A percentile compares a stretch with the other conserved stretches of the same genome.
These are phyloP conservation scores for Aegypius monachus DNA, from an alignment of 2,113 vertebrate genomes.

Conservation along the genomic window DNA sequence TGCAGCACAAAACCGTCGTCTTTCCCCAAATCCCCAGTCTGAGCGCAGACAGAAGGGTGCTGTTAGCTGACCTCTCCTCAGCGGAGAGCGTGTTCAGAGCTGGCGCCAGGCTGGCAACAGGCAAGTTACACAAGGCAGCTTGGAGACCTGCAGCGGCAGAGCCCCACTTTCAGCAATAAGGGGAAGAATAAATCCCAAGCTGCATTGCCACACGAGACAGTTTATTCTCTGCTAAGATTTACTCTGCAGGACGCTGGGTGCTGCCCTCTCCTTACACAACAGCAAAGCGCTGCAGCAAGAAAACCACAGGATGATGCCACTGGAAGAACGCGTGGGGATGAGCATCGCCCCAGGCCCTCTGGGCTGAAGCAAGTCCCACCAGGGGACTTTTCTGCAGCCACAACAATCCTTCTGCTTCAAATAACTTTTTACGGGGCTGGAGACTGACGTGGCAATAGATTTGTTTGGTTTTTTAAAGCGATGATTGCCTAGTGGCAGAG, in stretches of 20 bases:
- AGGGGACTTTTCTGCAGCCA: neutral
- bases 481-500: neutral
- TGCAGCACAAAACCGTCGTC: neutral
- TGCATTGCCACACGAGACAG: neutral
- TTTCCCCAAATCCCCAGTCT: too few relatives aligned
- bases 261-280: neutral
- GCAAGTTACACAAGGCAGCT: too few relatives aligned
- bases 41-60: rapidly evolving
- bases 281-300: neutral
- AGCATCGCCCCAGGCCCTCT: neutral
- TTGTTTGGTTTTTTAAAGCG: neutral
- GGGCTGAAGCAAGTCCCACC: neutral
- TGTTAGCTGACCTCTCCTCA: too few relatives aligned
- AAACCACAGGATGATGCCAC: neutral
- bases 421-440: rapidly evolving
- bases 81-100: neutral
- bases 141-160: neutral
- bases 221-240: too few relatives aligned
- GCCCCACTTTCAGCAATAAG: neutral
- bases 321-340: neutral
- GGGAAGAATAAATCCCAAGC: neutral
- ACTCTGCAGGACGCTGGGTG: rapidly evolving
- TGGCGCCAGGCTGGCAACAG: neutral
- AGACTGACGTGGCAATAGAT: rapidly evolving
- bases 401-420: neutral